Percentiles rank a stretch among this genome's conserved stretches.
Evolutionary conservation across 2,888 invertebrate species (phyloP).

Genomic region (Andrena fulva): DNA sequence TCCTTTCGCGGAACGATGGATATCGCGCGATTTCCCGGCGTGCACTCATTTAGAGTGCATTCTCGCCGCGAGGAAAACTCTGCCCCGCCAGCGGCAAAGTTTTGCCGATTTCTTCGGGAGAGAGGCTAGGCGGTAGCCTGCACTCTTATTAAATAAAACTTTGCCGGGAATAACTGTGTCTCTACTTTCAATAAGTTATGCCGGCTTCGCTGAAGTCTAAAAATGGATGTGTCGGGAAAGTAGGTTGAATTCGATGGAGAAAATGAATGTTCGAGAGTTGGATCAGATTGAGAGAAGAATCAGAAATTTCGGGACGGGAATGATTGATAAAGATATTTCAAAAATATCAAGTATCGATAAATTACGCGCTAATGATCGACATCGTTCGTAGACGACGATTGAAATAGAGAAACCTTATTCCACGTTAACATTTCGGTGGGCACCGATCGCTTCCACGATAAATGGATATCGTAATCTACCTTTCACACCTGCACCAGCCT

Average conservation of each 20-base stretch:
- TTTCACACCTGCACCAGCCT: constrained; percentile 8
- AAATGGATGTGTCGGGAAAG: too few relatives aligned
- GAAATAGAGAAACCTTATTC: background rate
- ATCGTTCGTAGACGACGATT: background rate
- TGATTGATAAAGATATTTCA: too few relatives aligned
- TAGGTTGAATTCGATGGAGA: too few relatives aligned
- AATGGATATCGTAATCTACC: constrained; percentile 20
- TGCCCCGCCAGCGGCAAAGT: background rate
- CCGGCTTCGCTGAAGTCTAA: too few relatives aligned
- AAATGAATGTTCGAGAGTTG: too few relatives aligned
- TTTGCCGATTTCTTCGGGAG: background rate
- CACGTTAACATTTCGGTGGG: constrained; percentile 8
- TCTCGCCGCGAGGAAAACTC: background rate
- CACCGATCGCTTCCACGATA: constrained; percentile 20
- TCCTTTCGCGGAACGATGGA: constrained; percentile 17
- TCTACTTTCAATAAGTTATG: background rate
- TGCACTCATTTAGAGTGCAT: constrained; percentile 33
- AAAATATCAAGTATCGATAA: too few relatives aligned
- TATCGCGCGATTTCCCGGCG: constrained; percentile 18
- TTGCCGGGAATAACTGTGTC: background rate
- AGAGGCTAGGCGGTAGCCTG: background rate
- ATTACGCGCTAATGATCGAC: too few relatives aligned
- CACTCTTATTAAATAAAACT: background rate
- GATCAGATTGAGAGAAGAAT: too few relatives aligned
- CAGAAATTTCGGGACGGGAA: too few relatives aligned